Evolutionary conservation across 2,797 vertebrate species (phyloP).

Genomic region (Pipistrellus nathusii): DNA sequence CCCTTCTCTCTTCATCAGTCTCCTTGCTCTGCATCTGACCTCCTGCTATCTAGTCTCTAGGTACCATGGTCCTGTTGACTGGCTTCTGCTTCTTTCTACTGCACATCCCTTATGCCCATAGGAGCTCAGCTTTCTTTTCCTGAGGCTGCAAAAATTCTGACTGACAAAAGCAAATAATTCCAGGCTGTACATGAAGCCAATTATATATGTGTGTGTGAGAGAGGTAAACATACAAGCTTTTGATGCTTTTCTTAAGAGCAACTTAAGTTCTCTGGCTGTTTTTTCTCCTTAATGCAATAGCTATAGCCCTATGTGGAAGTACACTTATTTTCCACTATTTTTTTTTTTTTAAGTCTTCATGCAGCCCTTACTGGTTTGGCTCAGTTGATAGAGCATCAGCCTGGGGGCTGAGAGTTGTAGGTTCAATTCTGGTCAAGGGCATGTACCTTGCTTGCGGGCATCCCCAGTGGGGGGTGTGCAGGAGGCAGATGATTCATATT

Average conservation of each 20-base stretch:
- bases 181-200: background rate
- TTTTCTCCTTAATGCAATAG: background rate
- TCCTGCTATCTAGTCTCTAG: background rate
- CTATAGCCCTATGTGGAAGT: background rate
- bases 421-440: no score
- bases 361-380: no score
- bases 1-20: background rate
- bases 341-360: background rate
- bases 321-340: constrained; percentile 21
- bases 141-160: constrained; percentile 32
- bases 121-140: background rate
- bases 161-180: background rate
- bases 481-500: no score
- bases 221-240: background rate
- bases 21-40: background rate
- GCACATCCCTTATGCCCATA: background rate
- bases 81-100: background rate
- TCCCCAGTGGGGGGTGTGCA: no score
- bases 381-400: no score
- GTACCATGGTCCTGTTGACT: background rate
- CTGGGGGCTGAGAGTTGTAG: no score
- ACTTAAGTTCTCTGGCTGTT: background rate
- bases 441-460: no score
- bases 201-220: background rate
- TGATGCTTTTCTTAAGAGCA: background rate